Evolutionary conservation across 35 echinoderm and acorn worm genomes (phyloP), one percentile per base, ranked within the genome.

Genomic region (Ophioderma brevispina): DNA sequence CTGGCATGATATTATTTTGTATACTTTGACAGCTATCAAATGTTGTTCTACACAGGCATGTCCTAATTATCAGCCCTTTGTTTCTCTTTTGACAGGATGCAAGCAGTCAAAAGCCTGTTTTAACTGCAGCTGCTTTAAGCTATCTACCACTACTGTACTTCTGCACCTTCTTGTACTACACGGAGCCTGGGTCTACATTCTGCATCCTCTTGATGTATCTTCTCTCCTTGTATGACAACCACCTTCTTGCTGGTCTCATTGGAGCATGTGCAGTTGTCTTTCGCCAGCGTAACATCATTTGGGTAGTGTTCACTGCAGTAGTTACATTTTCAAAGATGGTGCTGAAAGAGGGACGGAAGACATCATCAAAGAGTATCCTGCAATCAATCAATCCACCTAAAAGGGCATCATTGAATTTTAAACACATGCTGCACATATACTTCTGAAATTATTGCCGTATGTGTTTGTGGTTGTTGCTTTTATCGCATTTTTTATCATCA

Each of bases 111-210:
- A 78, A 88, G 39, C 78, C 91, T 17, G 52, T 92, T 0, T 38
- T 93, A 35, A 93, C 94, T 34, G 93, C 97, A 1, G 82, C 94
- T 23, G 88, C 80, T 40, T 33, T 99, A 30, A 75, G 90, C 39
- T 86, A 78, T 13, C 82, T 99, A 30, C 97, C 97, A 50, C 39
- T 95, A 0, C 82, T 99, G 43, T 99, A 93, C 77, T 99, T 99
- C 88, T 99, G 91, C 75, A 83, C 91, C 17, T 93, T 95, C 84
- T 90, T 99, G 11, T 99, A 99, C 91, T 99, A 99, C 88, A 99
- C 97, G 0, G 97, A 99, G 70, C 82, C 90, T 40, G 97, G 93
- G 0, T 99, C 97, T 6, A 95, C 97, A 33, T 93, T 92, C 85
- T 95, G 95, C 77, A 92, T 99, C n/a, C 89, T 99, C 8, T 76